Conservation (phyloP, 2,888 invertebrate genomes). For the Laspeyria flexula region DNA sequence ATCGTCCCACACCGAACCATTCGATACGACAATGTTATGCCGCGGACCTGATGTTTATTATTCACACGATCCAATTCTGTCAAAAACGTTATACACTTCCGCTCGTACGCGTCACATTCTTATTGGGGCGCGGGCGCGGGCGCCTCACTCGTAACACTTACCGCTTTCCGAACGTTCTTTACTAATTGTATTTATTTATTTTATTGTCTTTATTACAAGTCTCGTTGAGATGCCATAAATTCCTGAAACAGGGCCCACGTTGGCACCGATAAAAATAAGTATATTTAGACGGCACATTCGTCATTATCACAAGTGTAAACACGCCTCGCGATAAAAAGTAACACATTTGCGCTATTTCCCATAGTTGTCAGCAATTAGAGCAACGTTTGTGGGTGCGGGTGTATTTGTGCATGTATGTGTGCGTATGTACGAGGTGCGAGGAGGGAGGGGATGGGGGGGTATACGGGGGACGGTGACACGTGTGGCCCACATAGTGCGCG, state of each 20-base stretch:
- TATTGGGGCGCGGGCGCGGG: no score
- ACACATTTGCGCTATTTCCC: slow-evolving; percentile 80
- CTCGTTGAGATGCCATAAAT: slow-evolving; percentile 26
- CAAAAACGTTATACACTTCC: slow-evolving; percentile 64
- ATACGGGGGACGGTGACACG: slow-evolving; percentile 67
- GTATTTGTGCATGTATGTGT: slow-evolving; percentile 48
- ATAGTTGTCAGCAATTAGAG: slow-evolving; percentile 82
- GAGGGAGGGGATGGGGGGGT: no score
- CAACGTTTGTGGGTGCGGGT: slow-evolving; percentile 64
- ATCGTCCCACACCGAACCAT: slow-evolving; percentile 53
- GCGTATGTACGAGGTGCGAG: slow-evolving; percentile 33
- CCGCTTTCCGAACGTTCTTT: slow-evolving; percentile 28
- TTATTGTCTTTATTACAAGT: slow-evolving; percentile 47
- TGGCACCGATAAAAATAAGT: slow-evolving; percentile 45
- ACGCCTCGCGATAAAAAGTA: slow-evolving; percentile 70
- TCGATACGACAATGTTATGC: slow-evolving; percentile 58
- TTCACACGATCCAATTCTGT: slow-evolving; percentile 75
- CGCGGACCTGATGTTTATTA: slow-evolving; percentile 67
- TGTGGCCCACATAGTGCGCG: slow-evolving; percentile 80
- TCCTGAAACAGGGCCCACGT: slow-evolving; percentile 39
- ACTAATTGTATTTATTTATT: slow-evolving; percentile 43
- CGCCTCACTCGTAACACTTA: slow-evolving; percentile 47
- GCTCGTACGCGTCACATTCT: slow-evolving; percentile 54
- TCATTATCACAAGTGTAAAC: slow-evolving; percentile 72
- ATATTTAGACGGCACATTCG: slow-evolving; percentile 55